Conservation (phyloP, 2,113 vertebrate genomes). For the Platichthys stellatus region DNA sequence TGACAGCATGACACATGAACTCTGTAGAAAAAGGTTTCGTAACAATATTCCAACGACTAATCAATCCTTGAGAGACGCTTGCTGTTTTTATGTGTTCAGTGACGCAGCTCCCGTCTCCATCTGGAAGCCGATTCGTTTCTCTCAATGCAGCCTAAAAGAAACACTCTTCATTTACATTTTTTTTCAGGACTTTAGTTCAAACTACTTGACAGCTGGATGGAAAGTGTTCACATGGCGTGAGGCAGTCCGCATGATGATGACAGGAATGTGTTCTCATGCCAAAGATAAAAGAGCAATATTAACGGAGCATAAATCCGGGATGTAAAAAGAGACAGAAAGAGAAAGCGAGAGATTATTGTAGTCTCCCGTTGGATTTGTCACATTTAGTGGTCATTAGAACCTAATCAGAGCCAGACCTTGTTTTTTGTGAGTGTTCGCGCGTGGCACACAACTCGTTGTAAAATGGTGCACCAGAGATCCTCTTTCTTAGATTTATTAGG, state of each 20-base stretch:
- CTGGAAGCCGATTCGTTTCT: not conserved
- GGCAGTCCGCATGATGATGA: not conserved
- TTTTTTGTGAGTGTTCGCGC: not conserved
- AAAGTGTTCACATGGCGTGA: not conserved
- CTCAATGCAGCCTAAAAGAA: conserved; percentile 16
- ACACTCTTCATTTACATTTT: conserved; percentile 16
- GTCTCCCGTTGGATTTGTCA: conserved; percentile 18
- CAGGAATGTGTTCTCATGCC: conserved; percentile 29
- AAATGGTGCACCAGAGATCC: conserved; percentile 24
- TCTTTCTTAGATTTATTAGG: conserved; percentile 40
- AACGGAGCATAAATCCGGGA: conserved; percentile 17
- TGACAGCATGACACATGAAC: not conserved
- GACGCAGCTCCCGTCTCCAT: not conserved
- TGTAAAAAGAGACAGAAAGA: conserved; percentile 32
- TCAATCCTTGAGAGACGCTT: not conserved
- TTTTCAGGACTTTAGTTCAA: conserved; percentile 10
- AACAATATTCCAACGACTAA: not conserved
- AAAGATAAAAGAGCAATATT: conserved; percentile 45
- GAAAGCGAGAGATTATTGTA: not conserved
- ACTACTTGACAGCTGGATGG: conserved; percentile 13
- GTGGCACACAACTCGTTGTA: conserved; percentile 26
- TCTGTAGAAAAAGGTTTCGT: not conserved
- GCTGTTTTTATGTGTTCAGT: not conserved
- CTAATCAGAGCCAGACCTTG: conserved; percentile 37
- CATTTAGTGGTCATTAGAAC: conserved; percentile 24